Percentiles rank a stretch among this genome's conserved stretches.
phyloP scores from a whole-genome alignment of 2,888 invertebrate species.

The Seira ritae region DNA sequence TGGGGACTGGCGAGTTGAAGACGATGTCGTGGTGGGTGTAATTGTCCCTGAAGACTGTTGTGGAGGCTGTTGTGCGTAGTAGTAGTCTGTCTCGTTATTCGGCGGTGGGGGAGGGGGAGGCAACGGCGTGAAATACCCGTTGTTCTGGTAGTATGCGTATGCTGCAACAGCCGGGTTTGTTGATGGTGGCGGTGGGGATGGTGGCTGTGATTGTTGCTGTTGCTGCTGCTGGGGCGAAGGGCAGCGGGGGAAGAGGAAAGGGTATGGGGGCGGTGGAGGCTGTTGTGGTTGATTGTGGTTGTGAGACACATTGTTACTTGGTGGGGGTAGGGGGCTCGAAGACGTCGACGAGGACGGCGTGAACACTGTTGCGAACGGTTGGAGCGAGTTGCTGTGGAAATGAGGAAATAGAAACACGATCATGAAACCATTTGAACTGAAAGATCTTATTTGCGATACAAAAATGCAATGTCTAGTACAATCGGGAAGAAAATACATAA shows the following conservation, averaged over 20 bases:
- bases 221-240: slow-evolving; percentile 42
- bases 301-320: not conserved
- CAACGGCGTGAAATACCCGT: slow-evolving; percentile 44
- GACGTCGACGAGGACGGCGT: slow-evolving; percentile 23
- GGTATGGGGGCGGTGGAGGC: slow-evolving; percentile 75
- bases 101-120: slow-evolving; percentile 41
- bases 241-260: slow-evolving; percentile 69
- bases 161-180: slow-evolving; percentile 28
- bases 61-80: not conserved
- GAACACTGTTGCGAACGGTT: slow-evolving; percentile 68
- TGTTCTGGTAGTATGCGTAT: slow-evolving; percentile 27
- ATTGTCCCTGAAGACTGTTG: not conserved
- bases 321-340: slow-evolving; percentile 28
- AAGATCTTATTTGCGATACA: no score
- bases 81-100: not conserved
- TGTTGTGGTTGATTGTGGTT: slow-evolving; percentile 58
- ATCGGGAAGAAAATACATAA: no score
- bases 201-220: slow-evolving; percentile 48
- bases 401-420: slow-evolving; percentile 1
- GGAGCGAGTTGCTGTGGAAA: slow-evolving; percentile 66
- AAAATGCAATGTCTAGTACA: no score
- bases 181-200: slow-evolving; percentile 79
- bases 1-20: not conserved
- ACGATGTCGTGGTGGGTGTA: slow-evolving; percentile 12
- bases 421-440: slow-evolving; percentile 16